Base-by-base conservation (phyloP, 2,888 invertebrate species). In the Eupithecia inturbata region DNA sequence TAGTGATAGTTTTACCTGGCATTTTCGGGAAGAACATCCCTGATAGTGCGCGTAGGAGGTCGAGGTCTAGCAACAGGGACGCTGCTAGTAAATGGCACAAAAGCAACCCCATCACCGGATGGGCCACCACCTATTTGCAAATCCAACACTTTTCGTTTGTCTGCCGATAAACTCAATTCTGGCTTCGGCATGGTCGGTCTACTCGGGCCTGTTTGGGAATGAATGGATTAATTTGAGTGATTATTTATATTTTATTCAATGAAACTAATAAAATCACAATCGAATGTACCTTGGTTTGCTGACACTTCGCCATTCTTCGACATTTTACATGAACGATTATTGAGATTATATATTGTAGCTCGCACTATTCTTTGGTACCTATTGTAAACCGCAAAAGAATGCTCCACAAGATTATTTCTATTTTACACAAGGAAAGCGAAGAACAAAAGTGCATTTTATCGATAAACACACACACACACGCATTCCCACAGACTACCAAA, bases 301-400 rank as follows among this genome's bases (percentile, higher is more conserved):
- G 96, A 95, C 94, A 96, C 95, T 92, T 95, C 96, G 92, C 96
- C 95, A 95, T 96, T 96, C 93, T 96, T 96, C 95, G 96, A 96
- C 96, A 96, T 96, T 95, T 92, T 93, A 87, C 80, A 76, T 69
- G 90, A 93, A 88, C 57, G 57, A 79, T 70, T 73, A 77, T 16
- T 26, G 66, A 79, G 82, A 82, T 72, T 81, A 78, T 76, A 78
- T 79, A 79, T 33, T 80, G 66, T 79, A 72, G 62, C 84, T 84
- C 85, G 84, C 78, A 85, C 82, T 87, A 88, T 82, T 87, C 85
- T 89, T 89, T 88, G 86, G 87, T 88, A n/a, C n/a, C n/a, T n/a
- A 86, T 83, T 85, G 79, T 81, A 85, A 80, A 85, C 80, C 80
- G 82, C 76, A 84, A 83, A 81, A 81, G 83, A 87, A 88, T 85